phyloP scores from a whole-genome alignment of 2,888 invertebrate genomes.

The Eustalomyia histrio region DNA sequence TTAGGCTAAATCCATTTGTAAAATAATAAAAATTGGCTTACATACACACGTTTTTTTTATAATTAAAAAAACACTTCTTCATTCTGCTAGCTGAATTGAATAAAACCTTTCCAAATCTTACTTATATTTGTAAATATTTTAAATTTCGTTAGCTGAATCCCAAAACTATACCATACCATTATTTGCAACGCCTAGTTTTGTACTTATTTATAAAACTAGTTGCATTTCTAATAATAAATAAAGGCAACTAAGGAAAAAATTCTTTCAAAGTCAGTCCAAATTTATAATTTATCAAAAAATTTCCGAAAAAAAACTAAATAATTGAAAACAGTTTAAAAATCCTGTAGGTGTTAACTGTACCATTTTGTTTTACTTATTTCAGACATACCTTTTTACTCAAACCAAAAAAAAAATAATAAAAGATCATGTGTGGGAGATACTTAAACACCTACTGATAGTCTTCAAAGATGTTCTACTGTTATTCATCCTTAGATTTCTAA shows the following conservation, averaged over 20 bases:
- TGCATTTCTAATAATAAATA: too few relatives aligned
- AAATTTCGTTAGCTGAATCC: too few relatives aligned
- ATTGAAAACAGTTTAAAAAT: neutral
- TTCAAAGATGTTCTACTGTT: constrained; percentile 8
- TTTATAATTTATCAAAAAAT: neutral
- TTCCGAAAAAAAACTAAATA: neutral
- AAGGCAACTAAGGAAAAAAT: neutral
- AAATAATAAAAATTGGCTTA: too few relatives aligned
- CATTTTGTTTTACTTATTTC: neutral
- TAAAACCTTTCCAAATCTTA: too few relatives aligned
- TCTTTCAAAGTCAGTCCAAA: neutral
- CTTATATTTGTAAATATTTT: too few relatives aligned
- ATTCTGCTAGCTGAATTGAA: too few relatives aligned
- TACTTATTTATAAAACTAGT: too few relatives aligned
- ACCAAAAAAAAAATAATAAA: constrained; percentile 4
- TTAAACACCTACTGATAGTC: constrained; percentile 60
- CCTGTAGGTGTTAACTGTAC: constrained; percentile 45
- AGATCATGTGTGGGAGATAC: constrained; percentile 56
- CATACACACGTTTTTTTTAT: too few relatives aligned
- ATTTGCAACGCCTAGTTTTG: too few relatives aligned
- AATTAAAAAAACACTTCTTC: too few relatives aligned
- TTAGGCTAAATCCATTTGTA: too few relatives aligned
- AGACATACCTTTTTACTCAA: neutral
- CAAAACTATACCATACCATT: too few relatives aligned
- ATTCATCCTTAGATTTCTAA: constrained; percentile 2